Percentiles rank a stretch among this genome's conserved stretches.
phyloP scores from a whole-genome alignment of 2,797 vertebrate species.

The Taenioides sp. region DNA sequence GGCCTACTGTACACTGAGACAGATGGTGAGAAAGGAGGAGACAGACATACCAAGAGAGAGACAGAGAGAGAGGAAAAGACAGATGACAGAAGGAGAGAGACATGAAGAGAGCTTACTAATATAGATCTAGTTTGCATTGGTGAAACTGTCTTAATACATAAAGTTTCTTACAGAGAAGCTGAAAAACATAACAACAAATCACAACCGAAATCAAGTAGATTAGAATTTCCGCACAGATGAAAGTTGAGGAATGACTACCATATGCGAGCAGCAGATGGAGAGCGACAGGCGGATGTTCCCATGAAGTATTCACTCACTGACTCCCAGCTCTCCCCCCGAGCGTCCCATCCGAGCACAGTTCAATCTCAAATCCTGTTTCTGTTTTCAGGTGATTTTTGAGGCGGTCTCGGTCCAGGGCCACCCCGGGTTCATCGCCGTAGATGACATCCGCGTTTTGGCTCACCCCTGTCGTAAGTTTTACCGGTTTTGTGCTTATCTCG shows the following conservation, averaged over 20 bases:
- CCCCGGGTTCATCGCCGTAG: constrained; percentile 92
- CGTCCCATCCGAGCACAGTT: constrained; percentile 38
- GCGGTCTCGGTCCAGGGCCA: constrained; percentile 93
- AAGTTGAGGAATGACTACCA: constrained; percentile 8
- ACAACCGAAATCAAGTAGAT: not conserved
- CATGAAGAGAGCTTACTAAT: not conserved
- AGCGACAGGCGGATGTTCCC: constrained; percentile 45
- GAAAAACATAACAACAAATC: not conserved
- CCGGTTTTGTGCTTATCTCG: constrained; percentile 33
- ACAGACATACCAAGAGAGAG: not conserved
- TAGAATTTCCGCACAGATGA: not conserved
- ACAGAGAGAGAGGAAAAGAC: not conserved
- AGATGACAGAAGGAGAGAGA: not conserved
- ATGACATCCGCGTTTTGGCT: constrained; percentile 94
- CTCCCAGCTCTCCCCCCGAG: constrained; percentile 35
- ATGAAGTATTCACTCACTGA: constrained; percentile 50
- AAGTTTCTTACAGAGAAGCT: not conserved
- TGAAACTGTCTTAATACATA: not conserved
- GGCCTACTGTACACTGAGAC: no score
- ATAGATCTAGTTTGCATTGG: not conserved
- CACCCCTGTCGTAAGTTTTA: constrained; percentile 91
- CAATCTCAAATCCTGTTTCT: not conserved
- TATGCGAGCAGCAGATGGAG: constrained; percentile 52
- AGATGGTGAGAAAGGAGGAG: no score
- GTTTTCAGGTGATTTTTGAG: constrained; percentile 91